Evolutionary conservation across 1,140 invertebrate genomes (phyloP).

Genomic region (Conus betulinus): DNA sequence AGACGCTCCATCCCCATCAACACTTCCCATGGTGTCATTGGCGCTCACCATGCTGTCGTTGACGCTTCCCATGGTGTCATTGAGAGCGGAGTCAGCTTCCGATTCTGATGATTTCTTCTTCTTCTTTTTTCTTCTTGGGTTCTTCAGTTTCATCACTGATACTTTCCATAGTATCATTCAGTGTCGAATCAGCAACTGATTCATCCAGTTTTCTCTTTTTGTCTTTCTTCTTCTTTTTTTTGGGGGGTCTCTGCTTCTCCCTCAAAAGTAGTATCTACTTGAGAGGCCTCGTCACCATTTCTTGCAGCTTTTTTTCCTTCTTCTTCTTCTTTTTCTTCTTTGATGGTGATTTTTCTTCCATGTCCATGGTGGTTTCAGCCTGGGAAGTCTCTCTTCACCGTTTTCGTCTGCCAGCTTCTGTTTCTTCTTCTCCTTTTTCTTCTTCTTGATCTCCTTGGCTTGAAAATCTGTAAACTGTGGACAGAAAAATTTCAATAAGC

Average conservation of each 20-base stretch:
- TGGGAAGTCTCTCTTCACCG: constrained; percentile 37
- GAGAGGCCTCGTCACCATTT: constrained; percentile 37
- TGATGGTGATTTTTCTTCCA: constrained; percentile 52
- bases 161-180: background rate
- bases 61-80: too few species aligned
- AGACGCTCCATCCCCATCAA: constrained; percentile 42
- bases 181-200: background rate
- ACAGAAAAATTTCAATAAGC: constrained; percentile 9
- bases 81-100: too few species aligned
- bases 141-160: constrained; percentile 45
- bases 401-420: constrained; percentile 49
- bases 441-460: constrained; percentile 69
- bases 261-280: constrained; percentile 24
- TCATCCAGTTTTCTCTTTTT: background rate
- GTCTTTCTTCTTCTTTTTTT: constrained; percentile 38
- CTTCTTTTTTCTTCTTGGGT: background rate
- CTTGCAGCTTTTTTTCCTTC: constrained; percentile 38
- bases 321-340: constrained; percentile 69
- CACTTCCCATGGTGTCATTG: background rate
- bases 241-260: background rate
- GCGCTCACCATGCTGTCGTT: too few species aligned
- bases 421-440: constrained; percentile 55
- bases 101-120: too few species aligned
- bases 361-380: constrained; percentile 56
- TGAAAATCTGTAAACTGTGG: constrained; percentile 66